Conservation (phyloP, 2,797 vertebrate species). For the Poecilia picta region DNA sequence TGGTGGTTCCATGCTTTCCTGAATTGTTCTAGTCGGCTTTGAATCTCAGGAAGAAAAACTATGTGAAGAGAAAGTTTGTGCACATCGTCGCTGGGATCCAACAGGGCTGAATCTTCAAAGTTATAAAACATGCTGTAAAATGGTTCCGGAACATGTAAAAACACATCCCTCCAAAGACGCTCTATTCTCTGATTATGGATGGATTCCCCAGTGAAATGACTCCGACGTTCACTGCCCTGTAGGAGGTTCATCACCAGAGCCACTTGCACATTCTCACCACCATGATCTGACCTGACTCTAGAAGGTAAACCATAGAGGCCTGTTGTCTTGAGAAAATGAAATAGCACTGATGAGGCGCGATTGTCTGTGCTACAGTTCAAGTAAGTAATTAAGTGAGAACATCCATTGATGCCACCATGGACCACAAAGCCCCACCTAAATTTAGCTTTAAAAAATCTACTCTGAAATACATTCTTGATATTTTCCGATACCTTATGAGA, state of each 20-base stretch:
- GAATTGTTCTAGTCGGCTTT: too few relatives aligned
- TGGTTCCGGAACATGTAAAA: conserved; percentile 3
- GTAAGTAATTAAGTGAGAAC: background rate
- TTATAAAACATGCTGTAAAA: background rate
- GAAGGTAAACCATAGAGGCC: conserved; percentile 1
- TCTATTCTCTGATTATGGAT: conserved; percentile 11
- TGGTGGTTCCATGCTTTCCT: background rate
- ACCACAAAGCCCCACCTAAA: conserved; percentile 8
- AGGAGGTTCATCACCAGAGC: conserved; percentile 1
- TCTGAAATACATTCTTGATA: background rate
- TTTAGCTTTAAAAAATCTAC: background rate
- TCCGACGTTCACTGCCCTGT: background rate
- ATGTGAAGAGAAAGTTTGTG: background rate
- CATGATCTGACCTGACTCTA: conserved; percentile 10
- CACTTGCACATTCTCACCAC: background rate
- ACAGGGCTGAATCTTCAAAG: background rate
- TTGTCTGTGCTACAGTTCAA: conserved; percentile 3
- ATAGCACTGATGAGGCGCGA: background rate
- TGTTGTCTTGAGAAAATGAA: background rate
- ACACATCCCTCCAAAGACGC: conserved; percentile 8
- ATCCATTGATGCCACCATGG: conserved; percentile 6
- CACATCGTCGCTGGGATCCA: background rate
- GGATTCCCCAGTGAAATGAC: background rate
- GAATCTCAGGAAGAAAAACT: conserved; percentile 12
- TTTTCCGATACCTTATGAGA: background rate